Percentiles rank a stretch among this genome's conserved stretches.
phyloP scores from a whole-genome alignment of 2,888 invertebrate species.

The Epicampocera succincta region DNA sequence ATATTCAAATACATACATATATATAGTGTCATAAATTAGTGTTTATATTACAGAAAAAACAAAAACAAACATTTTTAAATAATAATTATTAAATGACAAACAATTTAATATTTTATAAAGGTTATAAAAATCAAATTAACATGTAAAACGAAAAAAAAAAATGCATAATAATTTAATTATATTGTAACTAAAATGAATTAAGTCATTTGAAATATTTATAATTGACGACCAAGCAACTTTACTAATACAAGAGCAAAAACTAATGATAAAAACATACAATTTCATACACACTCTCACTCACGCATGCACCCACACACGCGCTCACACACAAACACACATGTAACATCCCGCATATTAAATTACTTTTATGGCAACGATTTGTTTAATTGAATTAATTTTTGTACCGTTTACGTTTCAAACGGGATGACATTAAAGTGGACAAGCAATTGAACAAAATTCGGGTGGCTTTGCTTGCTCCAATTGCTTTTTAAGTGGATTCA shows the following conservation, averaged over 20 bases:
- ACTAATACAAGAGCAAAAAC: conserved; percentile 49
- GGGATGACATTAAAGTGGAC: no score
- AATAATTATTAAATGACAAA: not conserved
- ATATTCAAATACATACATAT: no score
- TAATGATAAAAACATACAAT: conserved; percentile 48
- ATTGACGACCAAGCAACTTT: conserved; percentile 69
- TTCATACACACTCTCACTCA: not conserved
- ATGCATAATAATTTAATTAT: conserved; percentile 22
- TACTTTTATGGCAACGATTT: not conserved
- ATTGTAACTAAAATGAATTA: conserved; percentile 25
- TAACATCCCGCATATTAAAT: not conserved
- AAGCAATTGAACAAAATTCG: no score
- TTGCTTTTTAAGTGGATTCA: no score
- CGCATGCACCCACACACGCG: not conserved
- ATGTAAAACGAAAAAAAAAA: conserved; percentile 31
- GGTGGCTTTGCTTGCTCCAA: no score
- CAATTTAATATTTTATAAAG: conserved; percentile 41
- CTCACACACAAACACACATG: not conserved
- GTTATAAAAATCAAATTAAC: conserved; percentile 36
- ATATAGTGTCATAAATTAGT: conserved; percentile 35
- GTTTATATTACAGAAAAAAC: conserved; percentile 41
- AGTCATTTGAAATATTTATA: conserved; percentile 47
- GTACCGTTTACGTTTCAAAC: not conserved
- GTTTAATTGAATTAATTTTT: conserved; percentile 5
- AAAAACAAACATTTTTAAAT: conserved; percentile 21